These are phyloP conservation scores for Amiota communis DNA, from an alignment of 2,888 invertebrate genomes.

Conservation along the genomic window DNA sequence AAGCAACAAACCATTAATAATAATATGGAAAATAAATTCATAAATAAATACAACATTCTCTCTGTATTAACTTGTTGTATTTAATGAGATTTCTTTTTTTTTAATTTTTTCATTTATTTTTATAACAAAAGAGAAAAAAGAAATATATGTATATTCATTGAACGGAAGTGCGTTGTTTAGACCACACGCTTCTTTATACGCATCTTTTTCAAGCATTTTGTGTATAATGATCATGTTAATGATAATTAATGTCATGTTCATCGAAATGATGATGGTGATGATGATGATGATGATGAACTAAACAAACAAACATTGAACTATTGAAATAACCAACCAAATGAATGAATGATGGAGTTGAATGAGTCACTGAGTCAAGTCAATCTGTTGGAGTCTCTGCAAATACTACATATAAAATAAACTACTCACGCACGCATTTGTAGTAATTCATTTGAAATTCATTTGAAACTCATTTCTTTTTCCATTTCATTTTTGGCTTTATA, in stretches of 20 bases:
- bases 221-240: slow-evolving; percentile 17
- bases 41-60: neutral
- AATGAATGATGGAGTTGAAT: neutral
- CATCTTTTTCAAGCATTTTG: neutral
- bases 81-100: neutral
- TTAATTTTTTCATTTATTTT: neutral
- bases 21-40: neutral
- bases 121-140: neutral
- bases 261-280: neutral
- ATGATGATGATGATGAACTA: neutral
- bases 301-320: neutral
- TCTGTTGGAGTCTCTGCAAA: neutral
- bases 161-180: slow-evolving; percentile 25
- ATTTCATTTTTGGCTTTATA: slow-evolving; percentile 52
- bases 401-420: too few relatives aligned
- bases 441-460: neutral
- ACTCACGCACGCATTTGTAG: too few relatives aligned
- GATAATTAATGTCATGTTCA: slow-evolving; percentile 22
- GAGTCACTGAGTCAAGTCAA: neutral
- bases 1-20: neutral
- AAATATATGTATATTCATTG: neutral
- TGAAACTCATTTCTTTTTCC: neutral
- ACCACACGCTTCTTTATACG: neutral
- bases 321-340: too few relatives aligned
- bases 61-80: neutral